Conservation (phyloP, 2,888 invertebrate genomes). For the Tanypteryx hageni region DNA sequence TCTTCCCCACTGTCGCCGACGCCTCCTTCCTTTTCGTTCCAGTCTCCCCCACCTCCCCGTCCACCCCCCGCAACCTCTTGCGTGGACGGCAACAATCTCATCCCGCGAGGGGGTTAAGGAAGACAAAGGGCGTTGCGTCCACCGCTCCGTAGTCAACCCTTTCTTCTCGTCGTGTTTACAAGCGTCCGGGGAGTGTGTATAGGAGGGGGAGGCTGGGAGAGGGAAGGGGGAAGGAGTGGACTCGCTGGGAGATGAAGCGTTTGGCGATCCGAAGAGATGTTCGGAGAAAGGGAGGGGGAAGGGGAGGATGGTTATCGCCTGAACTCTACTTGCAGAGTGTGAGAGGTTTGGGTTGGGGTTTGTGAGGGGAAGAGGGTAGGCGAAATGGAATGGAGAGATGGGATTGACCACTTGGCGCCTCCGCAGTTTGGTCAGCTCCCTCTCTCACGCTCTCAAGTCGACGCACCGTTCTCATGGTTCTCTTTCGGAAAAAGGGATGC, state of each 20-base stretch:
- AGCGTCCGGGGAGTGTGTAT: conserved; percentile 57
- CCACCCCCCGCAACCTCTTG: conserved; percentile 10
- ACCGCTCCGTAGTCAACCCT: conserved; percentile 59
- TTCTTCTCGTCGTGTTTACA: conserved; percentile 63
- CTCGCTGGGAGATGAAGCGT: conserved; percentile 28
- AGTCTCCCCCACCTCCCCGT: neutral
- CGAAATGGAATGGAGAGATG: neutral
- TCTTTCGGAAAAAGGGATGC: neutral
- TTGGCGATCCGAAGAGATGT: conserved; percentile 44
- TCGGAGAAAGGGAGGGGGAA: neutral
- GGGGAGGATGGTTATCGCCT: neutral
- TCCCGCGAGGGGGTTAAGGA: conserved; percentile 58
- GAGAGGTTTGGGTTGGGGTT: neutral
- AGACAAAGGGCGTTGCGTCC: conserved; percentile 59
- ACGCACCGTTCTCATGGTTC: neutral
- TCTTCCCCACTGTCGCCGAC: neutral
- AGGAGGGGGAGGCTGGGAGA: neutral
- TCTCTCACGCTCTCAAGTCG: neutral
- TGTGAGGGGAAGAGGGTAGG: neutral
- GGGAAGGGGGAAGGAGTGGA: neutral
- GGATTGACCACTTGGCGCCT: conserved; percentile 60
- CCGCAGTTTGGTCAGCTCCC: conserved; percentile 40
- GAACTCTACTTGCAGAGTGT: neutral
- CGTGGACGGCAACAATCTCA: conserved; percentile 54
- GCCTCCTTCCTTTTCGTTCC: neutral